Percentiles rank a stretch among this genome's conserved stretches.
These are phyloP conservation scores for Otis tarda DNA, from an alignment of 2,113 vertebrate species.

Conservation along the genomic window DNA sequence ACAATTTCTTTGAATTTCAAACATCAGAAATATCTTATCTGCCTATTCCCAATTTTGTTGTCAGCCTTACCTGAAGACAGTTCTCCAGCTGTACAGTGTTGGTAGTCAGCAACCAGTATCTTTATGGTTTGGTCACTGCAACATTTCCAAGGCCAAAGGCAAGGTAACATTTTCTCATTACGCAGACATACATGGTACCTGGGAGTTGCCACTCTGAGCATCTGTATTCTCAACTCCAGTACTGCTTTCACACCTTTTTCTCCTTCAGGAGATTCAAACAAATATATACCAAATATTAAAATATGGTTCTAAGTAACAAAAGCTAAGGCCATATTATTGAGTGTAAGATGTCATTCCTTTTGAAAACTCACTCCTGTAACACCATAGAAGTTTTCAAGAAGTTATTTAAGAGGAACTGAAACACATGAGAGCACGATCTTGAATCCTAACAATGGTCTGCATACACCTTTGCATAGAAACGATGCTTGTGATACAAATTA, in stretches of 20 bases:
- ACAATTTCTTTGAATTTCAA: neutral
- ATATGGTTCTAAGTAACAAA: neutral
- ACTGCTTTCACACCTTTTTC: neutral
- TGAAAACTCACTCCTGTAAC: neutral
- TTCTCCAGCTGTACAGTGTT: neutral
- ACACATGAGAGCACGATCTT: neutral
- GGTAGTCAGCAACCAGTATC: neutral
- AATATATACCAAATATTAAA: neutral
- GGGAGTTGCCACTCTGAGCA: neutral
- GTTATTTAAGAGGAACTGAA: neutral
- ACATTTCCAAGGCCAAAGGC: neutral
- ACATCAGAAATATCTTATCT: neutral
- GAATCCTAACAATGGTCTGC: neutral
- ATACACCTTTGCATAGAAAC: neutral
- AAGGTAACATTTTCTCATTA: neutral
- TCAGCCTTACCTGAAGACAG: neutral
- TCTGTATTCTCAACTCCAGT: neutral
- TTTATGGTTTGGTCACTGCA: neutral
- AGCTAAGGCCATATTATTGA: neutral
- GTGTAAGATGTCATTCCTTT: neutral
- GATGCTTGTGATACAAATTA: rapidly evolving
- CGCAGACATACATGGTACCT: rapidly evolving
- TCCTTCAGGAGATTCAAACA: neutral
- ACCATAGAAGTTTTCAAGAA: neutral
- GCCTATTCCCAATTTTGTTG: neutral